Evolutionary conservation across 2,113 vertebrate species (phyloP).

Genomic region (Syngnathus floridae): DNA sequence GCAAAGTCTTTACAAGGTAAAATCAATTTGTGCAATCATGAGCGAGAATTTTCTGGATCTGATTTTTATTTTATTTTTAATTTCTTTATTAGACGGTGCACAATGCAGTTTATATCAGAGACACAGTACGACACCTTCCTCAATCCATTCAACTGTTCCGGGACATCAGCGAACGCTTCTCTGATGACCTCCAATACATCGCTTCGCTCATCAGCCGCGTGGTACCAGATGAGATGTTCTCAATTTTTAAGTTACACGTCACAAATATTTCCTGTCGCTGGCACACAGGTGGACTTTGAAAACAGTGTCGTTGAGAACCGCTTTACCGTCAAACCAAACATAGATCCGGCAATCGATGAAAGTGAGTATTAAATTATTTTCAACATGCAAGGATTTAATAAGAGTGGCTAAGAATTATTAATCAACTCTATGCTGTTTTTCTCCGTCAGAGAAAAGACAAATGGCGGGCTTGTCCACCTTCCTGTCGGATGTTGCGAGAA

Average conservation of each 20-base stretch:
- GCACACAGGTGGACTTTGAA: conserved; percentile 84
- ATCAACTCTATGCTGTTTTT: background rate
- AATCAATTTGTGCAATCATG: background rate
- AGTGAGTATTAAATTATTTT: conserved; percentile 61
- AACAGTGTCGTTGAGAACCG: conserved; percentile 77
- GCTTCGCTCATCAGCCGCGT: conserved; percentile 84
- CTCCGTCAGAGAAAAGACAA: conserved; percentile 79
- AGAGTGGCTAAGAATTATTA: background rate
- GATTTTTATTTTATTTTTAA: conserved; percentile 1
- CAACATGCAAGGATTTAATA: too few species aligned
- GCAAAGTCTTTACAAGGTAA: conserved; percentile 86
- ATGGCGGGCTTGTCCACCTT: conserved; percentile 87
- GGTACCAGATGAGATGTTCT: conserved; percentile 49
- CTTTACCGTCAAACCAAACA: conserved; percentile 82
- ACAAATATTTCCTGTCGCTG: conserved; percentile 6
- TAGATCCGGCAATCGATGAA: conserved; percentile 86
- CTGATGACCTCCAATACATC: conserved; percentile 83
- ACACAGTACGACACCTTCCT: conserved; percentile 80
- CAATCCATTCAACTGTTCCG: conserved; percentile 80
- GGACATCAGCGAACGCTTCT: conserved; percentile 80
- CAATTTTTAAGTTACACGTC: background rate
- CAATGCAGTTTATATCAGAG: conserved; percentile 84
- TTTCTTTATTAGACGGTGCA: conserved; percentile 71
- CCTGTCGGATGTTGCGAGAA: conserved; percentile 85
- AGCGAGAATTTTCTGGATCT: conserved; percentile 7